Base-by-base conservation (phyloP, 2,888 invertebrate genomes). In the Branchipolynoe longqiensis region DNA sequence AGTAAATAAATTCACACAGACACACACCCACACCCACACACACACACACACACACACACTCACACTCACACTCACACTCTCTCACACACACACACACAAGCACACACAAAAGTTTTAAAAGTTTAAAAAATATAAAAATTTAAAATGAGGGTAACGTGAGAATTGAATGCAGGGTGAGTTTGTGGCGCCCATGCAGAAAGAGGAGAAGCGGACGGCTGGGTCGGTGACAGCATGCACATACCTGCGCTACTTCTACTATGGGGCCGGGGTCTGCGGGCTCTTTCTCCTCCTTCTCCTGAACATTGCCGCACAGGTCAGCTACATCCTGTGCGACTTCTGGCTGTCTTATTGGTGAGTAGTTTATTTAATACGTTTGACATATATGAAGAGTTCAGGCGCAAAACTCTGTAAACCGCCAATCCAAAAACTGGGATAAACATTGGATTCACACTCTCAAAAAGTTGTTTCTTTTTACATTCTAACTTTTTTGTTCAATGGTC, bases 251-350 rank as follows among this genome's bases (percentile, higher is more conserved):
- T 96, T 96, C 92, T 95, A 94, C 86, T 95, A 96, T 2, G 97
- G 97, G 81, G 96, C 95, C 2, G 95, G 95, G 36, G 93, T 95
- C 90, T 91, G 94, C 8, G 92, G 95, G 78, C 92, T 96, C 31
- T 40, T 95, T 0, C 90, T 95, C 12, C 95, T 96, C 3, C 40
- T 95, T 0, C 38, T 96, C 0, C 93, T 95, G 58, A 94, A 96
- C 84, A 88, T 97, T 31, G 88, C 96, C 8, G 96, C 96, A 3
- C 97, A 97, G 94, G 92, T 95, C 33, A 94, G 96, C 83, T 96
- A 96, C 85, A 96, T 96, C 64, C 95, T 95, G 82, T 95, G 95
- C 78, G 97, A 97, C 93, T 96, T 96, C 91, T 97, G 97, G 96
- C 95, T 97, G 0, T 96, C 96, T 0, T 93, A 95, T 90, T 97